phyloP scores from a whole-genome alignment of 2,888 invertebrate genomes.

The Lasioglossum vierecki region DNA sequence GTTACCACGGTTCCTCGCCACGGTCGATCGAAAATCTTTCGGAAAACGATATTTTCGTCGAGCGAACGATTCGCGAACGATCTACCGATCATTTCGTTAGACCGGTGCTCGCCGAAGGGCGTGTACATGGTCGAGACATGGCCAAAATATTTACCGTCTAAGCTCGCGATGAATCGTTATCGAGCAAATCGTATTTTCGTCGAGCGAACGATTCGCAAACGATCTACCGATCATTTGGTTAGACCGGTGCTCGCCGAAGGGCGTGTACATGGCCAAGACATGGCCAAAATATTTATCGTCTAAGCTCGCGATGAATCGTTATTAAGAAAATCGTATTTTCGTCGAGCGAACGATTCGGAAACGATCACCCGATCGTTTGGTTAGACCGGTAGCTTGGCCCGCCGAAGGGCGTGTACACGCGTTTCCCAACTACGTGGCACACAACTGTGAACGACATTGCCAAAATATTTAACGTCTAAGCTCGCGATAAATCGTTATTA shows the following conservation, averaged over 20 bases:
- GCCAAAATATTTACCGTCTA: too few relatives aligned
- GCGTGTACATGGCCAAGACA: not conserved
- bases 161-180: too few relatives aligned
- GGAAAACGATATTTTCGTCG: conserved; percentile 2
- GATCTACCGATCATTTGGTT: not conserved
- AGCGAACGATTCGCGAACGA: not conserved
- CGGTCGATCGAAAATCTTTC: conserved; percentile 6
- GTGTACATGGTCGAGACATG: conserved; percentile 24
- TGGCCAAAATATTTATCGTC: too few relatives aligned
- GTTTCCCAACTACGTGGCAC: not conserved
- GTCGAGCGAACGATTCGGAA: not conserved
- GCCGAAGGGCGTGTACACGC: not conserved
- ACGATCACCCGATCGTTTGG: not conserved
- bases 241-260: not conserved
- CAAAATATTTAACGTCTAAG: conserved; percentile 63
- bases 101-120: not conserved
- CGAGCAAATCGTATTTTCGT: not conserved
- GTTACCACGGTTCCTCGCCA: conserved; percentile 1
- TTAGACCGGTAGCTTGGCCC: not conserved
- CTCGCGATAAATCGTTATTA: conserved; percentile 69
- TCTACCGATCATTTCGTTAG: not conserved
- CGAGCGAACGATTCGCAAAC: not conserved
- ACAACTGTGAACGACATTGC: conserved; percentile 54
- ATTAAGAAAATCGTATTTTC: not conserved
- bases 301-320: too few relatives aligned